Percentiles rank a stretch among this genome's conserved stretches.
These are phyloP conservation scores for Agrilus cyanescens DNA, from an alignment of 2,888 invertebrate species.

Conservation along the genomic window DNA sequence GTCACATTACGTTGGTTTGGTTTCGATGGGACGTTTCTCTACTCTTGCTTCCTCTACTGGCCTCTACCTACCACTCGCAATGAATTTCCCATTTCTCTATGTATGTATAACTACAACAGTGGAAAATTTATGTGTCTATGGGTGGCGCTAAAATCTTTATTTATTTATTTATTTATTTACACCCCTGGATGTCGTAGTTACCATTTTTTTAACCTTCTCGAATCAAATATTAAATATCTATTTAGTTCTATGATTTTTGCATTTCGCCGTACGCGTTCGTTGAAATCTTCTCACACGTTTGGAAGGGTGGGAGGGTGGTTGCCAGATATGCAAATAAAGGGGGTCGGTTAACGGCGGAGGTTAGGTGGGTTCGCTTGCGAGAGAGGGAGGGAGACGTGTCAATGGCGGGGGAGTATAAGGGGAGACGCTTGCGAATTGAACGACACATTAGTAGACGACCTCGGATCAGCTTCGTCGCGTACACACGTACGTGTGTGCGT, in stretches of 20 bases:
- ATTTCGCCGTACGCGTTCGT: too few relatives aligned
- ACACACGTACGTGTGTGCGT: conserved; percentile 2
- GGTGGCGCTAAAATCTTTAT: neutral
- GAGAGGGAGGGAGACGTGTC: conserved; percentile 17
- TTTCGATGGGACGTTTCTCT: conserved; percentile 9
- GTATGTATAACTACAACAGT: too few relatives aligned
- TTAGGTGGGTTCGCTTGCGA: conserved; percentile 18
- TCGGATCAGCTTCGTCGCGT: conserved; percentile 25
- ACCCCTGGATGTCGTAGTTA: too few relatives aligned
- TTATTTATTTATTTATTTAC: too few relatives aligned
- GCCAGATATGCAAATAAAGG: conserved; percentile 13
- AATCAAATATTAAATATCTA: too few relatives aligned
- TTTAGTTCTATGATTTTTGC: too few relatives aligned
- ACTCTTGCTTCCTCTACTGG: too few relatives aligned
- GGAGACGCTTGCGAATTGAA: conserved; percentile 22
- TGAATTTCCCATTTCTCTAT: too few relatives aligned
- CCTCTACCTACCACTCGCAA: neutral
- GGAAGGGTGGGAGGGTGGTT: neutral
- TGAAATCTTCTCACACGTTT: too few relatives aligned
- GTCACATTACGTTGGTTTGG: conserved; percentile 8
- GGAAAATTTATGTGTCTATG: too few relatives aligned
- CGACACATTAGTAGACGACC: conserved; percentile 29
- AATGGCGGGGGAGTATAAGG: conserved; percentile 13
- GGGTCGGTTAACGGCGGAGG: conserved; percentile 13
- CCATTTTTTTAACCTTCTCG: too few relatives aligned